A percentile compares a stretch with the other conserved stretches of the same genome.
Evolutionary conservation across 2,113 vertebrate species (phyloP).

Genomic region (Macrotus californicus): DNA sequence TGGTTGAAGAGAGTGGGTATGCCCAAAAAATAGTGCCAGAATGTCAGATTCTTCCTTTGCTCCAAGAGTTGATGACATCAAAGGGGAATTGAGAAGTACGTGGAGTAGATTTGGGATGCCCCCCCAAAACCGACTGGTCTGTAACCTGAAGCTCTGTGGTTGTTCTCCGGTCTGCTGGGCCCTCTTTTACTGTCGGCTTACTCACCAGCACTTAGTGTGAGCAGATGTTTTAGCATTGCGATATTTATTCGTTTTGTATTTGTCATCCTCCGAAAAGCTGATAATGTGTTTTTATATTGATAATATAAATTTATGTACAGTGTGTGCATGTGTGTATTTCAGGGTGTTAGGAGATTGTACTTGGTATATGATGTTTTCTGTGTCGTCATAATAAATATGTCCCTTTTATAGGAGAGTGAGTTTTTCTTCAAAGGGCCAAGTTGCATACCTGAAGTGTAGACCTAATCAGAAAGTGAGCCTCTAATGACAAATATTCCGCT

Average conservation of each 20-base stretch:
- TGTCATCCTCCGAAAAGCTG: constrained; percentile 65
- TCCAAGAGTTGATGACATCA: constrained; percentile 51
- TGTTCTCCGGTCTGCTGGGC: constrained; percentile 43
- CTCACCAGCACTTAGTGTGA: constrained; percentile 66
- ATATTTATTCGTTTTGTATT: constrained; percentile 73
- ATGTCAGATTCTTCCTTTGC: constrained; percentile 19
- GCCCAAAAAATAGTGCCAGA: neutral
- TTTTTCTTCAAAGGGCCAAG: constrained; percentile 28
- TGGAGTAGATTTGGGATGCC: neutral
- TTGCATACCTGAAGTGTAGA: constrained; percentile 23
- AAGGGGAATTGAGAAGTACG: constrained; percentile 48
- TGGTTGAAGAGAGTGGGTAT: neutral
- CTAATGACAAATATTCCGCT: neutral
- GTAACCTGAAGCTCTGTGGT: constrained; percentile 2
- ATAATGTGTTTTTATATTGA: constrained; percentile 75
- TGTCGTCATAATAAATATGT: constrained; percentile 66
- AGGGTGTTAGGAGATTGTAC: constrained; percentile 51
- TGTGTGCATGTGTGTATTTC: constrained; percentile 52
- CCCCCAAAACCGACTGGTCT: constrained; percentile 8
- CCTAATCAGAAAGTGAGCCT: neutral
- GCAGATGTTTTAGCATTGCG: constrained; percentile 62
- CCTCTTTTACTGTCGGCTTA: constrained; percentile 41
- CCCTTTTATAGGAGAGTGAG: constrained; percentile 40
- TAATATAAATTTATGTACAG: constrained; percentile 68
- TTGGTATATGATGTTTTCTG: constrained; percentile 51